Conservation (phyloP, 1,140 invertebrate species). For the Hycleus cichorii region DNA sequence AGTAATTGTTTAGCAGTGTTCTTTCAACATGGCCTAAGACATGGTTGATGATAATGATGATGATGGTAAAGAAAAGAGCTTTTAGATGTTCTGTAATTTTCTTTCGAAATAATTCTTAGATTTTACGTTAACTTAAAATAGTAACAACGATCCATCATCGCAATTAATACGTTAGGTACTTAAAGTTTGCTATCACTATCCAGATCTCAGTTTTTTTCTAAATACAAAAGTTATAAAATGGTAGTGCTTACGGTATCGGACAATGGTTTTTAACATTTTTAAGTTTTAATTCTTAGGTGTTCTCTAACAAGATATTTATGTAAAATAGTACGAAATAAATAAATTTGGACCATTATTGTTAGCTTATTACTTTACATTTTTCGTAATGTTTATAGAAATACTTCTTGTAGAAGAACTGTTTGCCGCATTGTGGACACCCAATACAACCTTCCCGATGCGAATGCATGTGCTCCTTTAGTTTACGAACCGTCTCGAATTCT, state of each 20-base stretch:
- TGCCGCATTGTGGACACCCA: slow-evolving; percentile 15
- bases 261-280: slow-evolving; percentile 34
- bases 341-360: slow-evolving; percentile 27
- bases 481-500: slow-evolving; percentile 15
- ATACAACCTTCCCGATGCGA: slow-evolving; percentile 16
- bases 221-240: background rate
- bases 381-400: slow-evolving; percentile 16
- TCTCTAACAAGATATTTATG: slow-evolving; percentile 37
- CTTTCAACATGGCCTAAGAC: slow-evolving; percentile 12
- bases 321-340: slow-evolving; percentile 36
- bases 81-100: background rate
- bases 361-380: slow-evolving; percentile 4
- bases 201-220: slow-evolving; percentile 28
- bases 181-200: slow-evolving; percentile 20
- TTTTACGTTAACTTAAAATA: background rate
- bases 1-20: slow-evolving; percentile 19
- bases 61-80: background rate
- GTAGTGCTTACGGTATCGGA: slow-evolving; percentile 35
- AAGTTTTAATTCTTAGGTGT: slow-evolving; percentile 31
- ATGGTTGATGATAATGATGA: slow-evolving; percentile 13
- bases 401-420: slow-evolving; percentile 19
- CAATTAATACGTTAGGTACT: slow-evolving; percentile 29
- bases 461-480: slow-evolving; percentile 21
- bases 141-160: background rate
- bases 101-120: background rate